Evolutionary conservation across 2,888 invertebrate species (phyloP).

Genomic region (Pseudanteris insignis): DNA sequence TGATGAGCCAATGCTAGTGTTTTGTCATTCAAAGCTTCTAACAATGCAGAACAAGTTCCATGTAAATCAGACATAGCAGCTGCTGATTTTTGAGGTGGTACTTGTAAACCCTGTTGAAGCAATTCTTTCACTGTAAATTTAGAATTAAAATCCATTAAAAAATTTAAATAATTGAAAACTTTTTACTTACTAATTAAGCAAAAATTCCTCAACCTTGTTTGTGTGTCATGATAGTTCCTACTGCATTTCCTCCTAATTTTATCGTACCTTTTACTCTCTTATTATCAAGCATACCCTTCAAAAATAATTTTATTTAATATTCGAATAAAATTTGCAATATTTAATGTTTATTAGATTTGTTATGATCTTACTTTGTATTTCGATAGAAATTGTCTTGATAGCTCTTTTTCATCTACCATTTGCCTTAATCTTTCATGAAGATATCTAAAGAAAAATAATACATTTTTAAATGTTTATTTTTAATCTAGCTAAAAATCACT

Average conservation of each 20-base stretch:
- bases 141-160: too few species aligned
- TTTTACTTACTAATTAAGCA: too few species aligned
- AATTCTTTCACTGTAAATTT: slow-evolving; percentile 75
- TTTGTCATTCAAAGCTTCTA: slow-evolving; percentile 88
- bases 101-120: slow-evolving; percentile 72
- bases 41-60: slow-evolving; percentile 78
- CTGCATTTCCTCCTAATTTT: slow-evolving; percentile 73
- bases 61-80: slow-evolving; percentile 80
- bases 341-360: neutral
- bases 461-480: too few species aligned
- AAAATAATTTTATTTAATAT: too few species aligned
- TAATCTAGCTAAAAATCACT: too few species aligned
- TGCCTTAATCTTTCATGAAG: slow-evolving; percentile 83
- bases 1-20: slow-evolving; percentile 85
- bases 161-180: too few species aligned
- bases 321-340: too few species aligned
- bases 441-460: slow-evolving; percentile 70
- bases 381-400: slow-evolving; percentile 76
- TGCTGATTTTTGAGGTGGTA: slow-evolving; percentile 71
- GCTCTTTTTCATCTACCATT: slow-evolving; percentile 80
- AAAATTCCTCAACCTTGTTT: slow-evolving; percentile 81
- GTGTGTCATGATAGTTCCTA: slow-evolving; percentile 80
- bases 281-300: slow-evolving; percentile 76
- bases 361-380: slow-evolving; percentile 82
- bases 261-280: slow-evolving; percentile 78